Conservation (phyloP, 2,113 vertebrate genomes). For the Caranx ignobilis region DNA sequence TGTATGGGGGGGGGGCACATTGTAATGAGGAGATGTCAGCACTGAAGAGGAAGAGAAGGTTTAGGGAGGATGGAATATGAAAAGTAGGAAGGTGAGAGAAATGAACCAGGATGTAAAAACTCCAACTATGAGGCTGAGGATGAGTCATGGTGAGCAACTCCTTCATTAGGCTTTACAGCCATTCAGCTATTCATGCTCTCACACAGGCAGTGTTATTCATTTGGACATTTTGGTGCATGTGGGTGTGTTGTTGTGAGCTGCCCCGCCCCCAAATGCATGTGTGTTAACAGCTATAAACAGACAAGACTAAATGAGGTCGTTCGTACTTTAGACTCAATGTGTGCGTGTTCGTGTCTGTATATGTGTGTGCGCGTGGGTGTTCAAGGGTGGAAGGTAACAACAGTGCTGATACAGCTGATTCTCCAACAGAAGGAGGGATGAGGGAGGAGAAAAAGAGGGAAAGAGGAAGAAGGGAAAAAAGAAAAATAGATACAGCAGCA, state of each 20-base stretch:
- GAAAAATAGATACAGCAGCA: conserved; percentile 77
- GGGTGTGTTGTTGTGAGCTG: conserved; percentile 21
- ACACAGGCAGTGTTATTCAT: conserved; percentile 6
- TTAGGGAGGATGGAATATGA: conserved; percentile 9
- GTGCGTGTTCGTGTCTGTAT: conserved; percentile 21
- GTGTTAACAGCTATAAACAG: conserved; percentile 58
- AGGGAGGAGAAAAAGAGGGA: conserved; percentile 30
- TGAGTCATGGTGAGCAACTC: conserved; percentile 54
- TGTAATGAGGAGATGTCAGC: conserved; percentile 43
- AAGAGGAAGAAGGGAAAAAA: conserved; percentile 1
- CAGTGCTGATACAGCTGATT: conserved; percentile 77
- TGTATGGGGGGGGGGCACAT: not conserved
- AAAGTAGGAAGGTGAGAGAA: conserved; percentile 31
- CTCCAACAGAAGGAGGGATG: conserved; percentile 54
- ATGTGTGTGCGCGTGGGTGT: conserved; percentile 29
- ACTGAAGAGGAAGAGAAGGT: conserved; percentile 9
- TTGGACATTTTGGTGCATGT: not conserved
- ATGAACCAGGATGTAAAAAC: conserved; percentile 18
- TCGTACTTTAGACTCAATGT: conserved; percentile 51
- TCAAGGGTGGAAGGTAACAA: conserved; percentile 59
- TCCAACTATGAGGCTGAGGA: conserved; percentile 17
- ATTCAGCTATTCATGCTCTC: conserved; percentile 25
- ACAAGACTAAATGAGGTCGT: conserved; percentile 69
- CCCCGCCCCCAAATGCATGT: conserved; percentile 22
- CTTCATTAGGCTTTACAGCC: conserved; percentile 40